These are phyloP conservation scores for Teleogryllus oceanicus DNA, from an alignment of 2,888 invertebrate species.

Conservation along the genomic window DNA sequence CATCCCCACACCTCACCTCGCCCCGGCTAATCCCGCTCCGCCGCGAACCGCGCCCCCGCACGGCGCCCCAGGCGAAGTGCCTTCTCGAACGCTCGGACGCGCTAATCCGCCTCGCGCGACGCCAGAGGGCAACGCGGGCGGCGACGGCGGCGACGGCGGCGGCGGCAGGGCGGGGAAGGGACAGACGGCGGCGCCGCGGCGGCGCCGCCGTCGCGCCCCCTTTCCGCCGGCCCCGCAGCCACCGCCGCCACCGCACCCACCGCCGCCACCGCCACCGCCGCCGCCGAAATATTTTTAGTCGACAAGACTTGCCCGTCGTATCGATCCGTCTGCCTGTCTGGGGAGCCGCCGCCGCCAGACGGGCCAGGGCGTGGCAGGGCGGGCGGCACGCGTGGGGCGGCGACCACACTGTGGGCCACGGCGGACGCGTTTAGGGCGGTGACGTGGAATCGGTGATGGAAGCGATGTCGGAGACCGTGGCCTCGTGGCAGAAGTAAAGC, in stretches of 20 bases:
- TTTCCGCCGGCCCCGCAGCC: no score
- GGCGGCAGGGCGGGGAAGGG: no score
- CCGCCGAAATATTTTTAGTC: neutral
- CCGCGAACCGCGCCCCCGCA: no score
- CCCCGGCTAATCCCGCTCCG: no score
- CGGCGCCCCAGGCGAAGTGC: no score
- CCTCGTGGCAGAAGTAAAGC: neutral
- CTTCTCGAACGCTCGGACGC: no score
- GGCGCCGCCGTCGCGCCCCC: neutral
- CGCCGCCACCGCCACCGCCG: neutral
- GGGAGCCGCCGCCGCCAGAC: neutral
- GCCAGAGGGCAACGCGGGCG: no score
- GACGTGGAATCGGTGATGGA: no score
- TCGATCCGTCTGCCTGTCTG: conserved; percentile 3
- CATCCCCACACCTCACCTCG: no score
- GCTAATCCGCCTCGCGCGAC: no score
- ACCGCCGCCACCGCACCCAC: neutral
- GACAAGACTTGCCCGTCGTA: neutral
- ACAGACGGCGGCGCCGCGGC: neutral
- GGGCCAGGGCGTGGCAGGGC: neutral
- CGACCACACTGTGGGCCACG: neutral
- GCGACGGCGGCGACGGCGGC: neutral
- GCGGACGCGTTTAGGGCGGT: no score
- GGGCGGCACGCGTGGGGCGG: neutral
- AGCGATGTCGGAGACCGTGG: no score